Evolutionary conservation across 2,797 vertebrate species (phyloP).

Genomic region (Esox lucius): DNA sequence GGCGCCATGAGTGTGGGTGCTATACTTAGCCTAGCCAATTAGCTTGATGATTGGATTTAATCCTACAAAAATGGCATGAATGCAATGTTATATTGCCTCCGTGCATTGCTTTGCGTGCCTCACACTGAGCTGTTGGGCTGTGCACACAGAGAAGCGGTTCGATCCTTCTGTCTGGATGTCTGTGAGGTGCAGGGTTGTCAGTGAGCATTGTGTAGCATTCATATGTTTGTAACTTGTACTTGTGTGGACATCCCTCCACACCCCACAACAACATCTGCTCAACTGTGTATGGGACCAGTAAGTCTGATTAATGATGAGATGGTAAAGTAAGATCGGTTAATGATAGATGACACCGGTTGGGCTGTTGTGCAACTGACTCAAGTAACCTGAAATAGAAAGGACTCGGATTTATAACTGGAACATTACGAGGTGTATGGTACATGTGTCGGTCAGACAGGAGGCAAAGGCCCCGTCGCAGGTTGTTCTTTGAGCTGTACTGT

Average conservation of each 20-base stretch:
- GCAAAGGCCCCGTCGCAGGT: background rate
- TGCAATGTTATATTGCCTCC: background rate
- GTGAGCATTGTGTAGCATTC: too few species aligned
- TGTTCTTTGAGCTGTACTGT: background rate
- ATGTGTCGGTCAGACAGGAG: background rate
- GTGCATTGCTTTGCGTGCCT: background rate
- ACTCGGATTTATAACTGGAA: slow-evolving; percentile 4
- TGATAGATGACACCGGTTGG: slow-evolving; percentile 12
- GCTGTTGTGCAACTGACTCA: background rate
- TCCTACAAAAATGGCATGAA: background rate
- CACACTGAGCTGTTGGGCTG: background rate
- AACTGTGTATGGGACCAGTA: too few species aligned
- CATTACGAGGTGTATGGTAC: slow-evolving; percentile 2
- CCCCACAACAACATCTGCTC: too few species aligned
- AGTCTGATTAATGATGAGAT: too few species aligned
- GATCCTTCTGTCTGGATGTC: background rate
- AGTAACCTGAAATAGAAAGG: background rate
- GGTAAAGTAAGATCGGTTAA: background rate
- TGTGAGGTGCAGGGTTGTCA: background rate
- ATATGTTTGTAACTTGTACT: background rate
- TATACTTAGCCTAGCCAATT: slow-evolving; percentile 7
- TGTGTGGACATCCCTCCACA: too few species aligned
- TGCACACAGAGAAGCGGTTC: background rate
- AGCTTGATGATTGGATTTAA: slow-evolving; percentile 7
- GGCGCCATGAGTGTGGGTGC: background rate